A percentile compares a stretch with the other conserved stretches of the same genome.
Conservation (phyloP, 2,797 vertebrate genomes). For the Phrynocephalus vlangalii region DNA sequence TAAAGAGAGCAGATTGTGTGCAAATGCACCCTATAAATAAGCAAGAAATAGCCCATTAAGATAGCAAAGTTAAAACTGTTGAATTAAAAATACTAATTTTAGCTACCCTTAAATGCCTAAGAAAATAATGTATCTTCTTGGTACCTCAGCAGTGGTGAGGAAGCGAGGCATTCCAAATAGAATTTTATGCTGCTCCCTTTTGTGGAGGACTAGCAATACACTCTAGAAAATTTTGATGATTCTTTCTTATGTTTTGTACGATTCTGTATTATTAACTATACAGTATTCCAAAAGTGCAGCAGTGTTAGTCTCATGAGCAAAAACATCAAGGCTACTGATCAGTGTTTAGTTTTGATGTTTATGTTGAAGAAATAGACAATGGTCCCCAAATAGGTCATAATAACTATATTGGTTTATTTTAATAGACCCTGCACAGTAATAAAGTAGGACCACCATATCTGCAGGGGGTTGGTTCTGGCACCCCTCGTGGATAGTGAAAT, state of each 20-base stretch:
- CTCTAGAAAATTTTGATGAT: not conserved
- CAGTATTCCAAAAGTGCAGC: not conserved
- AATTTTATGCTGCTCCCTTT: not conserved
- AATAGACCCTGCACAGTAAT: not conserved
- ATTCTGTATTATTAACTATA: not conserved
- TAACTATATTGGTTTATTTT: not conserved
- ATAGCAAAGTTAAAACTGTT: not conserved
- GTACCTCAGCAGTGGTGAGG: not conserved
- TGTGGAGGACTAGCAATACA: not conserved
- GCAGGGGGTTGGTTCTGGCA: too few relatives aligned
- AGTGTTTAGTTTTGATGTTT: too few relatives aligned
- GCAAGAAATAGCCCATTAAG: too few relatives aligned
- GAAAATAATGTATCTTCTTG: not conserved
- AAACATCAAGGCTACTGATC: not conserved
- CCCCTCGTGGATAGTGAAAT: too few relatives aligned
- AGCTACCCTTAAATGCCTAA: not conserved
- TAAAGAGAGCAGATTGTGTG: not conserved
- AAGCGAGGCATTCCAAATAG: too few relatives aligned
- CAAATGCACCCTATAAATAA: too few relatives aligned
- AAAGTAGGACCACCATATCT: too few relatives aligned
- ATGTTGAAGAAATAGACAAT: not conserved
- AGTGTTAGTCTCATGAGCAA: not conserved
- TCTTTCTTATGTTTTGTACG: not conserved
- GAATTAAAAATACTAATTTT: not conserved
- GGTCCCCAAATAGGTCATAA: not conserved